A percentile compares a stretch with the other conserved stretches of the same genome.
Conservation (phyloP, 2,888 invertebrate genomes). For the Platycheirus albimanus region DNA sequence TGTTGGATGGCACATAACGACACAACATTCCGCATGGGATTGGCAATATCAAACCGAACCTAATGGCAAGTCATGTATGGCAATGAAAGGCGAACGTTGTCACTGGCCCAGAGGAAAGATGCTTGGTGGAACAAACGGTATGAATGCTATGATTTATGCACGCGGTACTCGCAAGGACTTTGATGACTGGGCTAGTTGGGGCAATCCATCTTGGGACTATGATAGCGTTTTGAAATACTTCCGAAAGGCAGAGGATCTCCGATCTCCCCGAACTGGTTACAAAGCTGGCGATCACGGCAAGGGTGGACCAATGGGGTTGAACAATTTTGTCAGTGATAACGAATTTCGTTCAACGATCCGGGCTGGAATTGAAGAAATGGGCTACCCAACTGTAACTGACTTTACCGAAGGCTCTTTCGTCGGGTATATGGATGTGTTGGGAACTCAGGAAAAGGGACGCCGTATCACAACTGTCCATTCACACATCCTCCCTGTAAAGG, state of each 20-base stretch:
- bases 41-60: constrained; percentile 82
- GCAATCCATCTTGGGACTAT: constrained; percentile 88
- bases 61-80: constrained; percentile 81
- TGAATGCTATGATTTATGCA: constrained; percentile 88
- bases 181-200: constrained; percentile 86
- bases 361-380: constrained; percentile 91
- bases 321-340: constrained; percentile 88
- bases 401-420: constrained; percentile 92
- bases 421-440: constrained; percentile 93
- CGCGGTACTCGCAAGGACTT: constrained; percentile 87
- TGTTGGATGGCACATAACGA: constrained; percentile 81
- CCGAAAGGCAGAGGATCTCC: constrained; percentile 90
- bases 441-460: constrained; percentile 91
- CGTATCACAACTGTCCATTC: constrained; percentile 91
- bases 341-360: constrained; percentile 88
- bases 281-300: constrained; percentile 84
- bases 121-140: constrained; percentile 87
- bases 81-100: constrained; percentile 82
- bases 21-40: constrained; percentile 81
- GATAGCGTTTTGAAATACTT: constrained; percentile 91
- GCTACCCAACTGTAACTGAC: constrained; percentile 90
- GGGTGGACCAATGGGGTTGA: constrained; percentile 85
- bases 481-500: constrained; percentile 85
- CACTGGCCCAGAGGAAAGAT: constrained; percentile 86
- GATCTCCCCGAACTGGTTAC: constrained; percentile 80